Percentiles rank a stretch among this genome's conserved stretches.
Conservation (phyloP, 2,113 vertebrate genomes). For the Cochlearius cochlearius region DNA sequence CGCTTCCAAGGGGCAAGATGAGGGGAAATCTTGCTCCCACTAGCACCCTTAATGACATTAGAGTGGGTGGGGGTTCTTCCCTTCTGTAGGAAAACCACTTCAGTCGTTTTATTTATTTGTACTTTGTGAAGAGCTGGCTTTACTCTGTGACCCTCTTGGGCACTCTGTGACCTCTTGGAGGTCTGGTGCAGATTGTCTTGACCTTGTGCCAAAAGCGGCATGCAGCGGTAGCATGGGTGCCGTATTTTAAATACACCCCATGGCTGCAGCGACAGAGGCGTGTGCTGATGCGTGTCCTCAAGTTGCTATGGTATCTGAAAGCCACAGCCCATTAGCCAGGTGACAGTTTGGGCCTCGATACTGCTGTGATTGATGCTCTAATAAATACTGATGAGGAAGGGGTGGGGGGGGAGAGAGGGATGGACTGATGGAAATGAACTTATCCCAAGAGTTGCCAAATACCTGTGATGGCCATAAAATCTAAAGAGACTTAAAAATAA, state of each 20-base stretch:
- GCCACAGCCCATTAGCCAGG: not conserved
- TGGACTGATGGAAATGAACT: not conserved
- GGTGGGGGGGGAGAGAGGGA: not conserved
- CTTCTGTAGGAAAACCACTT: not conserved
- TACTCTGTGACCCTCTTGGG: fast-evolving
- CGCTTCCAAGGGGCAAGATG: not conserved
- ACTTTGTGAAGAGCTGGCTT: not conserved
- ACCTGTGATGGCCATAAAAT: not conserved
- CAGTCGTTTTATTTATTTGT: not conserved
- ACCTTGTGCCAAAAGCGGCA: not conserved
- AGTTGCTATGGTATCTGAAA: not conserved
- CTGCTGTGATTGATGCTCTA: not conserved
- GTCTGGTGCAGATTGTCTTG: not conserved
- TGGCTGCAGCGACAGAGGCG: not conserved
- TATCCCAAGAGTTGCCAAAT: not conserved
- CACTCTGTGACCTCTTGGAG: no score
- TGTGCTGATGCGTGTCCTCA: not conserved
- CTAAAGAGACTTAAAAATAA: not conserved
- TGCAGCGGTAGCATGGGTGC: not conserved
- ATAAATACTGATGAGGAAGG: not conserved
- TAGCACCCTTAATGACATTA: not conserved
- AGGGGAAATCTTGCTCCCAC: not conserved
- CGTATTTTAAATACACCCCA: not conserved
- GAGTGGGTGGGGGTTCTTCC: not conserved
- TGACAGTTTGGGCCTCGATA: not conserved